phyloP scores from a whole-genome alignment of 1,140 invertebrate species.

The Drosophila aff. region DNA sequence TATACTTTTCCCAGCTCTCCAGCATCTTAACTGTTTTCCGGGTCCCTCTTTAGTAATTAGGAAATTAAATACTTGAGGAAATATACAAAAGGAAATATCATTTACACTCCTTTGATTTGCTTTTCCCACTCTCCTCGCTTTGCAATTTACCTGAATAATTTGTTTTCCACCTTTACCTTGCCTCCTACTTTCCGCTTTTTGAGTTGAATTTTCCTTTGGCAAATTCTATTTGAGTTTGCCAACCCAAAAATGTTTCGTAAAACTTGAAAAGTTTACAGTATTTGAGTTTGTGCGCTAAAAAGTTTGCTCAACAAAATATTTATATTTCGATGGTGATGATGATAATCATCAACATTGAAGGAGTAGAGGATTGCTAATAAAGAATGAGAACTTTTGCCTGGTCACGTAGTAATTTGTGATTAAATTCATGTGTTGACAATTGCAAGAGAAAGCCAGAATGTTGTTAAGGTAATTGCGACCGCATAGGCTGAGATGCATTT shows the following conservation, averaged over 20 bases:
- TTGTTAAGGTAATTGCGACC: conserved; percentile 73
- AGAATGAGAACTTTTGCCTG: conserved; percentile 4
- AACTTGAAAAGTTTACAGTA: conserved; percentile 26
- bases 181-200: background rate
- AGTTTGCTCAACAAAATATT: conserved; percentile 45
- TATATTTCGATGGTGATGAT: conserved; percentile 4
- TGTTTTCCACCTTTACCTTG: conserved; percentile 8
- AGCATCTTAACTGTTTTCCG: background rate
- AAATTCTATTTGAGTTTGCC: conserved; percentile 26
- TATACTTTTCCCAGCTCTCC: background rate
- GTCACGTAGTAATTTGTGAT: conserved; percentile 72
- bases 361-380: background rate
- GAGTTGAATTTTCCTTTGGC: conserved; percentile 15
- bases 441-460: conserved; percentile 45
- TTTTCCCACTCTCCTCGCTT: background rate
- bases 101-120: conserved; percentile 32
- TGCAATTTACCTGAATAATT: conserved; percentile 33
- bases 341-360: background rate
- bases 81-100: conserved; percentile 33
- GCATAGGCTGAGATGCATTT: conserved; percentile 72
- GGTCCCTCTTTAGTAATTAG: conserved; percentile 3
- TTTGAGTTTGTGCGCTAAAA: conserved; percentile 46
- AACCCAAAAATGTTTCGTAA: conserved; percentile 24
- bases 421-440: conserved; percentile 75
- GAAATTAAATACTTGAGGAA: conserved; percentile 36